These are phyloP conservation scores for Megastigmus dorsalis DNA, from an alignment of 2,888 invertebrate species.

Conservation along the genomic window DNA sequence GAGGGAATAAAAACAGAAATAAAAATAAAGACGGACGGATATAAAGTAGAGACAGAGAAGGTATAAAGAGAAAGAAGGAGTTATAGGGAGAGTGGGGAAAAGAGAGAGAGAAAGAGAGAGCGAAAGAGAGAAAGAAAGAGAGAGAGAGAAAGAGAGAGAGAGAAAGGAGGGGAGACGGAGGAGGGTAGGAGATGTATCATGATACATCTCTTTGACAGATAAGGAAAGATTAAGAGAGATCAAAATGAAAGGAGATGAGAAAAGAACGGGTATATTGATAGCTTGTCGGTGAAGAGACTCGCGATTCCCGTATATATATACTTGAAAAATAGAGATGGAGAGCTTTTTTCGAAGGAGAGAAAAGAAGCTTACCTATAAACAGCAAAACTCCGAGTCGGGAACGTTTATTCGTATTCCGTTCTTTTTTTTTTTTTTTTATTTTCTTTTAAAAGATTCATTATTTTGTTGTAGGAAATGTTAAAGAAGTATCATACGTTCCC, in stretches of 20 bases:
- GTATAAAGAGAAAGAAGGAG: slow-evolving; percentile 17
- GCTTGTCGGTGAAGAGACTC: slow-evolving; percentile 51
- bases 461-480: slow-evolving; percentile 49
- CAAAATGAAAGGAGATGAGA: slow-evolving; percentile 55
- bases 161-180: slow-evolving; percentile 4
- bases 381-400: slow-evolving; percentile 9
- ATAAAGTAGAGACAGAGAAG: slow-evolving; percentile 28
- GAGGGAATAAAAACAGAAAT: slow-evolving; percentile 3
- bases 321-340: slow-evolving; percentile 52
- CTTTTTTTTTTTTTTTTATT: neutral
- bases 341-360: slow-evolving; percentile 35
- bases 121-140: slow-evolving; percentile 6
- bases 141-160: slow-evolving; percentile 2
- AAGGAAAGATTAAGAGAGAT: slow-evolving; percentile 56
- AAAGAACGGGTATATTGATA: slow-evolving; percentile 53
- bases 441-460: neutral
- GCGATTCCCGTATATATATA: slow-evolving; percentile 37
- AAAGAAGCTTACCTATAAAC: slow-evolving; percentile 47
- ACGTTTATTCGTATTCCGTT: slow-evolving; percentile 33
- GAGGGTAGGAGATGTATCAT: slow-evolving; percentile 49
- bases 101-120: neutral
- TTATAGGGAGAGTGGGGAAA: neutral
- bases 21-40: slow-evolving; percentile 41
- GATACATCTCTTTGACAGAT: slow-evolving; percentile 56
- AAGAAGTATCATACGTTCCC: too few relatives aligned